phyloP scores from a whole-genome alignment of 2,113 vertebrate species.

The Clupea harengus region DNA sequence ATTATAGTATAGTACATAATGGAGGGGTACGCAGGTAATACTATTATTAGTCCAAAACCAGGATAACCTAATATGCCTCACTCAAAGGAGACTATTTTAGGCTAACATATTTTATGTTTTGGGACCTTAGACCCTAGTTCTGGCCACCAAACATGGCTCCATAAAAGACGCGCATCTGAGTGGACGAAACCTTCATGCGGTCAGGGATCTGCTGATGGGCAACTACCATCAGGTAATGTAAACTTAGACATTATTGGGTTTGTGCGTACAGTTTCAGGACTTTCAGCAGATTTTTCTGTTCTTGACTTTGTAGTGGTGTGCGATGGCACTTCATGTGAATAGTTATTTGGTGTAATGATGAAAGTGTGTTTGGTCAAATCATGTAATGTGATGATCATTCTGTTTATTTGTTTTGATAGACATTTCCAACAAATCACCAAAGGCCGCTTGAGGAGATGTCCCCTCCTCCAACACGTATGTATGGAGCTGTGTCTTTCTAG shows the following conservation, averaged over 20 bases:
- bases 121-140: conserved; percentile 75
- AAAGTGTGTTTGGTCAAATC: background rate
- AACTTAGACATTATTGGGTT: conserved; percentile 32
- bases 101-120: conserved; percentile 1
- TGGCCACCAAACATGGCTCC: conserved; percentile 72
- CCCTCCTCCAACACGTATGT: conserved; percentile 62
- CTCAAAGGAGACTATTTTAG: background rate
- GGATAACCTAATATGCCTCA: background rate
- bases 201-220: conserved; percentile 84
- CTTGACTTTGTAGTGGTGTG: background rate
- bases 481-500: background rate
- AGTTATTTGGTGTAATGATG: background rate
- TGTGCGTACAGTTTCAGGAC: background rate
- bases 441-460: conserved; percentile 60
- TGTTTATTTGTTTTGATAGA: conserved; percentile 59
- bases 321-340: background rate
- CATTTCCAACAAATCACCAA: conserved; percentile 69
- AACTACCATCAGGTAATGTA: conserved; percentile 79
- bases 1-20: background rate
- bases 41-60: background rate
- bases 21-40: background rate
- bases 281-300: background rate
- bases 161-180: conserved; percentile 84
- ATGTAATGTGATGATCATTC: background rate
- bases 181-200: conserved; percentile 78